Conservation (phyloP, 2,888 invertebrate species). For the Netelia inedita region DNA sequence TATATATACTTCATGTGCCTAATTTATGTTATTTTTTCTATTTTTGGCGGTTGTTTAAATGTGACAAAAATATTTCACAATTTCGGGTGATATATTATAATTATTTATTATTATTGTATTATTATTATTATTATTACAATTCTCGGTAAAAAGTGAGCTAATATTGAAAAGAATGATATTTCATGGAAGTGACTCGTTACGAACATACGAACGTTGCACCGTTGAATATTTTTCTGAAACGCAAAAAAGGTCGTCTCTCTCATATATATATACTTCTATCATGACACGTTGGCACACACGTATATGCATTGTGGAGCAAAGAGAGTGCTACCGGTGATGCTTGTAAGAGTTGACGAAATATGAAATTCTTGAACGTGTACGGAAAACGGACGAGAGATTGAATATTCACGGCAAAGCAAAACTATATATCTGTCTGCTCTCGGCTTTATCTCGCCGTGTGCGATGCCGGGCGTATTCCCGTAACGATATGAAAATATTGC, state of each 20-base stretch:
- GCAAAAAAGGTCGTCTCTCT: background rate
- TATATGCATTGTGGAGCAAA: background rate
- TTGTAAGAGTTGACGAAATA: background rate
- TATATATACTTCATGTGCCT: no score
- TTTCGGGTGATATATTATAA: no score
- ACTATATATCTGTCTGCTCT: background rate
- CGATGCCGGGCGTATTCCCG: background rate
- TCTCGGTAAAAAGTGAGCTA: no score
- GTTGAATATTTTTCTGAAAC: background rate
- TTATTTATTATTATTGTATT: no score
- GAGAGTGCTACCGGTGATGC: background rate
- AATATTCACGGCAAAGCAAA: background rate
- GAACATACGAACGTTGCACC: background rate
- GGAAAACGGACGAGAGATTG: background rate
- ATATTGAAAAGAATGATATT: no score
- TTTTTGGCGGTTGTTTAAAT: no score
- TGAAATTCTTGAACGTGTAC: background rate
- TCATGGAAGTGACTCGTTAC: background rate
- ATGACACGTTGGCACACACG: background rate
- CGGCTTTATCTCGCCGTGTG: background rate
- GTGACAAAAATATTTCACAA: no score
- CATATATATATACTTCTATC: background rate
- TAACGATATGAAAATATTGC: slow-evolving; percentile 59
- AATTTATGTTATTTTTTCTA: no score
- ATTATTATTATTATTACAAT: no score